phyloP scores from a whole-genome alignment of 1,140 invertebrate species.

The Macrocentrus cingulum region DNA sequence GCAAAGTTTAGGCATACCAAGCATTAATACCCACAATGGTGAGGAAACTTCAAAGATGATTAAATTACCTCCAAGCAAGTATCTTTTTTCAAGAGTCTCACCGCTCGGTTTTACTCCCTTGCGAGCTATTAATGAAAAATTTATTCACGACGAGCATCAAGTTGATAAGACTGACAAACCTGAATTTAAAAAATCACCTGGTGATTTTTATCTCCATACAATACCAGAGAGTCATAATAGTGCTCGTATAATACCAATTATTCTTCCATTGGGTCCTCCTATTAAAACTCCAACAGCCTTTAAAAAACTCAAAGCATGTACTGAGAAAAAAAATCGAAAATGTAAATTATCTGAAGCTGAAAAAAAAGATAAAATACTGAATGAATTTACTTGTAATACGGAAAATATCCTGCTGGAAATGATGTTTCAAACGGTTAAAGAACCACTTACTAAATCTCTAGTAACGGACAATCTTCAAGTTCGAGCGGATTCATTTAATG shows the following conservation, averaged over 20 bases:
- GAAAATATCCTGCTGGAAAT: constrained; percentile 47
- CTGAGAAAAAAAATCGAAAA: constrained; percentile 26
- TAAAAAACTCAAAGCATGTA: constrained; percentile 29
- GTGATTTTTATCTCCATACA: constrained; percentile 6
- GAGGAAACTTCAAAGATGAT: constrained; percentile 40
- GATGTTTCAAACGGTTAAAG: constrained; percentile 35
- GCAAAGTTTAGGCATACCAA: neutral
- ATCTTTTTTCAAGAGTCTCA: constrained; percentile 38
- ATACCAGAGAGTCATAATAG: constrained; percentile 32
- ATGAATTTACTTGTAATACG: constrained; percentile 38
- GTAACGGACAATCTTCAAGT: neutral
- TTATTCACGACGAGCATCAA: constrained; percentile 39
- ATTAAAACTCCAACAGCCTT: constrained; percentile 45
- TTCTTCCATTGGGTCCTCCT: constrained; percentile 48
- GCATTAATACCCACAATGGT: neutral
- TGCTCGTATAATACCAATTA: constrained; percentile 28
- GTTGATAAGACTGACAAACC: constrained; percentile 18
- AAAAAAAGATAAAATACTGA: constrained; percentile 25
- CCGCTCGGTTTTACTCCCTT: constrained; percentile 43
- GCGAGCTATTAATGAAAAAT: constrained; percentile 46
- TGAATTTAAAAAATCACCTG: neutral
- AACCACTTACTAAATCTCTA: neutral
- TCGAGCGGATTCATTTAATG: too few relatives aligned
- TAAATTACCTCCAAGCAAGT: constrained; percentile 41
- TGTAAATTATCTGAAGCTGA: constrained; percentile 28